A percentile compares a stretch with the other conserved stretches of the same genome.
These are phyloP conservation scores for Rhipidura dahli DNA, from an alignment of 2,113 vertebrate species.

Conservation along the genomic window DNA sequence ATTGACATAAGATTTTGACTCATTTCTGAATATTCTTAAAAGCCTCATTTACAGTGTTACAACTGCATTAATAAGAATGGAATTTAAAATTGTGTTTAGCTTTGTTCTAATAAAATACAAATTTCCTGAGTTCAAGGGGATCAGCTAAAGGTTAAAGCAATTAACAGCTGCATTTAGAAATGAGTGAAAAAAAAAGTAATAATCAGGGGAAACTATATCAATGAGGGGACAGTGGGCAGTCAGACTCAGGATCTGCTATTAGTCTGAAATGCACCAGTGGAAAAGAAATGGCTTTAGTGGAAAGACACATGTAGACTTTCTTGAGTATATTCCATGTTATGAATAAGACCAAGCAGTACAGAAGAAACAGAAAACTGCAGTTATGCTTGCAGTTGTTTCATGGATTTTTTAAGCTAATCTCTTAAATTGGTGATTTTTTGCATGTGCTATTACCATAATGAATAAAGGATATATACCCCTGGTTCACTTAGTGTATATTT, in stretches of 20 bases:
- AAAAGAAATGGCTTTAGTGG: background rate
- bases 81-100: background rate
- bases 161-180: slow-evolving; percentile 4
- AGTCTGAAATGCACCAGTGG: background rate
- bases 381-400: background rate
- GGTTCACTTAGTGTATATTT: background rate
- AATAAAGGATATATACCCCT: background rate
- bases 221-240: background rate
- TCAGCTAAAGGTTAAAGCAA: slow-evolving; percentile 2
- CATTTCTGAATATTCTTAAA: background rate
- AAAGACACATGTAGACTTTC: background rate
- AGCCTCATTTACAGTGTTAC: background rate
- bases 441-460: background rate
- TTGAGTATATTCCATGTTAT: background rate
- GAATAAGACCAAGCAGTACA: background rate
- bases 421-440: background rate
- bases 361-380: background rate
- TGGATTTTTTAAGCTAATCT: background rate
- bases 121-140: background rate
- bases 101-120: background rate
- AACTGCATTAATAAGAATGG: background rate
- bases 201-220: background rate
- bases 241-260: background rate
- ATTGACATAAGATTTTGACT: background rate
- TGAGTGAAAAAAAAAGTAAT: rapidly evolving